These are phyloP conservation scores for Masticophis lateralis DNA, from an alignment of 2,797 vertebrate genomes.

Conservation along the genomic window DNA sequence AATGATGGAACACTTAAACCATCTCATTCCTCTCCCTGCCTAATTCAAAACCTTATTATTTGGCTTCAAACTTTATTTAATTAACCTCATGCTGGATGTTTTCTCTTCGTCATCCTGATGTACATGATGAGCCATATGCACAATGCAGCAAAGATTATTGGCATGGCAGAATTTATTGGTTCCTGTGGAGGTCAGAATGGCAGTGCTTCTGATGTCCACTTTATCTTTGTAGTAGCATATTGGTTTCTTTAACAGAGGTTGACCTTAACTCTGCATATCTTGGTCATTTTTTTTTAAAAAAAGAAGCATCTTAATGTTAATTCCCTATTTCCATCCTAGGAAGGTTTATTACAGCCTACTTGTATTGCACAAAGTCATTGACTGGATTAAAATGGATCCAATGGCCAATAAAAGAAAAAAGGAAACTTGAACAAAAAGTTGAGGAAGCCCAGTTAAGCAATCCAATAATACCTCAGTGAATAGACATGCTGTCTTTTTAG, in stretches of 20 bases:
- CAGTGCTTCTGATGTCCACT: not conserved
- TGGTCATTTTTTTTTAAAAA: not conserved
- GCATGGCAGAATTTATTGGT: not conserved
- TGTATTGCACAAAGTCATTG: not conserved
- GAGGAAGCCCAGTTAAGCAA: not conserved
- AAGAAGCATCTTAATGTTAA: not conserved
- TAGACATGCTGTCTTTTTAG: not conserved
- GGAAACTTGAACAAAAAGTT: not conserved
- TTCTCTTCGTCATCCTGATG: conserved; percentile 14
- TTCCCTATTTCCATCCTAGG: not conserved
- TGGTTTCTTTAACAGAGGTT: not conserved
- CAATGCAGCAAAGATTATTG: not conserved
- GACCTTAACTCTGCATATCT: not conserved
- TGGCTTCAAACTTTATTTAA: conserved; percentile 5
- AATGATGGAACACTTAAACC: not conserved
- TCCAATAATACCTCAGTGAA: not conserved
- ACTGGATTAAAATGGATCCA: not conserved
- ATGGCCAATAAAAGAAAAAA: not conserved
- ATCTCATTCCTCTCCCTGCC: not conserved
- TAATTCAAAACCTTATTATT: conserved; percentile 10
- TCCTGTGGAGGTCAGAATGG: not conserved
- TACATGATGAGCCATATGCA: not conserved
- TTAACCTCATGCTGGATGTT: not conserved
- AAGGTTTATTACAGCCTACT: not conserved
- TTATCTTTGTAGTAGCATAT: not conserved